phyloP scores from a whole-genome alignment of 2,113 vertebrate genomes.

The Saccopteryx leptura region DNA sequence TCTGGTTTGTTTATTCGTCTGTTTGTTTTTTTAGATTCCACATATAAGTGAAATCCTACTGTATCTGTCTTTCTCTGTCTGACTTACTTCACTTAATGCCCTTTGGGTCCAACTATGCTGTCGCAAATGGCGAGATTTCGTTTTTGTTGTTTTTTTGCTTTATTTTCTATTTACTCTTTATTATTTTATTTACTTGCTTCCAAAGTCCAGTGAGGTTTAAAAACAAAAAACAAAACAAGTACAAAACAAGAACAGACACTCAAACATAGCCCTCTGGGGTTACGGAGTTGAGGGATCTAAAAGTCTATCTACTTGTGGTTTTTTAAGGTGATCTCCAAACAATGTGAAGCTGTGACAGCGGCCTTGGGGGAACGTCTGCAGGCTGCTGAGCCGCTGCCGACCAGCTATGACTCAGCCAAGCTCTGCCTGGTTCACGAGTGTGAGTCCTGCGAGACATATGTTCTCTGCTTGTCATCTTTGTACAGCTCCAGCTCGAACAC shows the following conservation, averaged over 20 bases:
- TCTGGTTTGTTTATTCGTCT: background rate
- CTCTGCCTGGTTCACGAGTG: accelerated
- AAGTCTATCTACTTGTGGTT: background rate
- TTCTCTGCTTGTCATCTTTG: background rate
- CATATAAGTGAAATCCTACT: background rate
- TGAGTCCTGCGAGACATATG: accelerated
- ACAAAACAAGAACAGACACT: background rate
- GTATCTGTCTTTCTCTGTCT: background rate
- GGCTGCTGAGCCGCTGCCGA: background rate
- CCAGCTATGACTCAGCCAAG: accelerated
- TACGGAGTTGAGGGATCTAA: background rate
- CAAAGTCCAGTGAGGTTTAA: background rate
- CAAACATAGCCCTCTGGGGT: no score
- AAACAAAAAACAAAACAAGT: background rate
- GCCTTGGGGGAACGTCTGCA: no score
- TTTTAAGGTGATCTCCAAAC: background rate
- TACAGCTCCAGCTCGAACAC: background rate
- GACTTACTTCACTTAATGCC: background rate
- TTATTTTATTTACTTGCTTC: background rate
- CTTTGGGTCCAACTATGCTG: background rate
- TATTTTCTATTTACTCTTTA: background rate
- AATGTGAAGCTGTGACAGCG: accelerated
- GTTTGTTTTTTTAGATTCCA: background rate
- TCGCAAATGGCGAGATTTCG: background rate
- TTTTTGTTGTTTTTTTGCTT: background rate